Base-by-base conservation (phyloP, 2,888 invertebrate species). In the Spialia ferax region DNA sequence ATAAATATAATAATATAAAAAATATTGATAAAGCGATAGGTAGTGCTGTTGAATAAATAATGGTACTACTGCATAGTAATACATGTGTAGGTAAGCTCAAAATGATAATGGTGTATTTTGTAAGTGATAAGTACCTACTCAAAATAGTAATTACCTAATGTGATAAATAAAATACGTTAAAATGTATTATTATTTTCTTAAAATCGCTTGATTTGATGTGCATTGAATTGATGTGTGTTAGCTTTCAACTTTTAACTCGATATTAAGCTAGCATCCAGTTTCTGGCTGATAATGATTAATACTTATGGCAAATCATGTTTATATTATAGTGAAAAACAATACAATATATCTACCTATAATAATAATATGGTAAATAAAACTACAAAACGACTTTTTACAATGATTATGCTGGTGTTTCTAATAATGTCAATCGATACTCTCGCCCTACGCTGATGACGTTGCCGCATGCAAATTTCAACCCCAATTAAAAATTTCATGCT, bases 391-490 rank as follows among this genome's bases (percentile, higher is more conserved):
- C 20, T 26, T 35, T 66, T 29, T 38, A 42, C 32, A 66, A 66
- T 66, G 65, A 66, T 66, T 66, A 66, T 61, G 66, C 66, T 66
- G 42, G 66, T 60, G 60, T 60, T 60, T 42, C 65, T 66, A 52
- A 66, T 32, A n/a, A 66, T 66, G 60, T 66, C 22, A 22, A 32
- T 54, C 42, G 42, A 63, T 45, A 66, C 57, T 52, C 52, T 60
- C 59, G 60, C 11, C 42, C 54, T 60, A 54, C 26, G 66, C 67
- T 50, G 42, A 61, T 72, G 70, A 71, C 68, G 56, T 67, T 69
- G 78, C 78, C 79, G 77, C 88, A 88, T 88, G 88, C 86, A 88
- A 85, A 84, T 84, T 85, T 83, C 32, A 77, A 79, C 82, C 81
- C 82, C 81, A 75, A 75, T 64, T 65, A 50, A 69, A 56, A 57